Evolutionary conservation across 2,797 vertebrate species (phyloP).

Genomic region (Falco columbarius): DNA sequence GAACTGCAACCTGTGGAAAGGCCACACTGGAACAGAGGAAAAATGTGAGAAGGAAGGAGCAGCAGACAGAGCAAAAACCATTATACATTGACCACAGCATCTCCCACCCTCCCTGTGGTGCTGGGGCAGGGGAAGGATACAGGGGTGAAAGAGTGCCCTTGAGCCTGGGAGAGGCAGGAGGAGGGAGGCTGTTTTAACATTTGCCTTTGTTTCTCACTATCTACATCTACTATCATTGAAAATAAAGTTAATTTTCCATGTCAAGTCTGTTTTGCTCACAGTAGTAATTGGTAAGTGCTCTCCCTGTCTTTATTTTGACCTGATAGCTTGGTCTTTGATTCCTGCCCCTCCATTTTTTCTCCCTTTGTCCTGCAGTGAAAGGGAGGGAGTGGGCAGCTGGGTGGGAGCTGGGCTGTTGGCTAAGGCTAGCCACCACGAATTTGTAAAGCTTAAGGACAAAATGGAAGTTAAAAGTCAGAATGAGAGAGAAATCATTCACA

Average conservation of each 20-base stretch:
- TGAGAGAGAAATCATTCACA: background rate
- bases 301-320: background rate
- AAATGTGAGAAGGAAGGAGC: background rate
- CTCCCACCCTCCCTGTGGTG: background rate
- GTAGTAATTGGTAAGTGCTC: background rate
- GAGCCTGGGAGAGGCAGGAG: background rate
- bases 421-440: background rate
- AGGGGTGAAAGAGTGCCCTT: background rate
- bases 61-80: background rate
- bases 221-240: background rate
- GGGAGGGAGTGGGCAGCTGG: rapidly evolving
- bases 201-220: background rate
- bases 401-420: background rate
- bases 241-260: background rate
- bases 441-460: background rate
- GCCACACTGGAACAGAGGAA: background rate
- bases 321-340: background rate
- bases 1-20: background rate
- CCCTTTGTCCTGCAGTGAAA: background rate
- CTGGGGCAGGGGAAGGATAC: background rate
- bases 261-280: background rate
- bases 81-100: rapidly evolving
- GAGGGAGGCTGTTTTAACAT: background rate
- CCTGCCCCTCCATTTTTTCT: background rate
- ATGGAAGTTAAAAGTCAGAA: background rate